Evolutionary conservation across 2,888 invertebrate species (phyloP).

Genomic region (Tetragonula carbonaria): DNA sequence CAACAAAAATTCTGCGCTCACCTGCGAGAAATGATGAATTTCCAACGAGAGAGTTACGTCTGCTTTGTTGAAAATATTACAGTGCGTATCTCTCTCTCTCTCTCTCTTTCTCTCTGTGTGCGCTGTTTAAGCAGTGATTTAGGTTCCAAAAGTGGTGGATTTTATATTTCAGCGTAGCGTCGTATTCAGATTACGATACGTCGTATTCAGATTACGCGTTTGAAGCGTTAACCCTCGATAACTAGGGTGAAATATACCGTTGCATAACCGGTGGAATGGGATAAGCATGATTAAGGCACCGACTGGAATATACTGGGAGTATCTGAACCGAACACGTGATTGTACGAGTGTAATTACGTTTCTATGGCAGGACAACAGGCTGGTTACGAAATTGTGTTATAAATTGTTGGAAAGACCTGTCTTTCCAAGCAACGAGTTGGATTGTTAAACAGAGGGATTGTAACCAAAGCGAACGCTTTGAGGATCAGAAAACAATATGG

Average conservation of each 20-base stretch:
- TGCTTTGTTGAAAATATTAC: too few species aligned
- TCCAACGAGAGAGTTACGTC: too few species aligned
- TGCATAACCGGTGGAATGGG: neutral
- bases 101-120: too few species aligned
- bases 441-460: neutral
- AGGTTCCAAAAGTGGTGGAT: neutral
- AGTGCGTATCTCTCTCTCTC: too few species aligned
- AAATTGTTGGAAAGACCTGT: neutral
- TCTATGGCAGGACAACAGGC: neutral
- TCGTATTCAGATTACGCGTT: neutral
- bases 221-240: neutral
- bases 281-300: neutral
- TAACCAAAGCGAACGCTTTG: neutral
- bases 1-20: too few species aligned
- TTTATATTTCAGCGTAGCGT: neutral
- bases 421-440: neutral
- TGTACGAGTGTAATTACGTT: neutral
- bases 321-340: neutral
- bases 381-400: neutral
- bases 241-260: neutral
- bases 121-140: neutral
- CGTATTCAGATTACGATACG: too few species aligned
- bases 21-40: too few species aligned
- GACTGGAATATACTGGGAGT: neutral
- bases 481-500: constrained; percentile 24